Conservation (phyloP, 1,140 invertebrate genomes). For the Micrasema minimum region DNA sequence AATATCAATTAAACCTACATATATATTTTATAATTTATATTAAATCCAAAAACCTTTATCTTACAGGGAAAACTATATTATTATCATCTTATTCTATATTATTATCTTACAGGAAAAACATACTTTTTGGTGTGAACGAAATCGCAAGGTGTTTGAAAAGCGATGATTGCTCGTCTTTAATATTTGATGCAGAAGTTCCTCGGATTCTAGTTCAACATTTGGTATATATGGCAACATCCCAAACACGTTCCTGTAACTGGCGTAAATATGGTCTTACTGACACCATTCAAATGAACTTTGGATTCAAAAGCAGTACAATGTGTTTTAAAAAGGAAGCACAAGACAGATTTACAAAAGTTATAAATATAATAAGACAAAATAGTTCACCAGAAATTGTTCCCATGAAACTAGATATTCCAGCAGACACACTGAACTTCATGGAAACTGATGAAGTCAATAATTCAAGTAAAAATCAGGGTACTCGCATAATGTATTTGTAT, state of each 20-base stretch:
- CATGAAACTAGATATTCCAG: constrained; percentile 1
- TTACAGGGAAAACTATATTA: too few species aligned
- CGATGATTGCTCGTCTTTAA: constrained; percentile 36
- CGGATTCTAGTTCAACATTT: constrained; percentile 42
- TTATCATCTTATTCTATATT: too few species aligned
- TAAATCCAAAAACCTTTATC: too few species aligned
- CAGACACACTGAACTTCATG: neutral
- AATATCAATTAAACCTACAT: too few species aligned
- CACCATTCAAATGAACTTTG: constrained; percentile 19
- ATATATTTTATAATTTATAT: too few species aligned
- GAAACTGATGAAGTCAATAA: constrained; percentile 8
- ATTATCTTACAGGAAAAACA: constrained; percentile 42
- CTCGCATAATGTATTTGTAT: constrained; percentile 27
- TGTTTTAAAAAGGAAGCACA: constrained; percentile 40
- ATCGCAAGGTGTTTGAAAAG: constrained; percentile 30
- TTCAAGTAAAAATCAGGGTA: neutral
- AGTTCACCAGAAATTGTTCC: neutral
- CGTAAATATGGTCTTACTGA: constrained; percentile 32
- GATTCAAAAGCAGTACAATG: constrained; percentile 44
- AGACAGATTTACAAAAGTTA: constrained; percentile 14
- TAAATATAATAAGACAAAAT: constrained; percentile 8
- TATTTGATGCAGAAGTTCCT: constrained; percentile 48
- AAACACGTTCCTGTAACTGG: constrained; percentile 45
- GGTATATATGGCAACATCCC: constrained; percentile 13
- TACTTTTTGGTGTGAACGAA: constrained; percentile 49